phyloP scores from a whole-genome alignment of 92 coral and sea anemone species.

The Siderastrea radians region DNA sequence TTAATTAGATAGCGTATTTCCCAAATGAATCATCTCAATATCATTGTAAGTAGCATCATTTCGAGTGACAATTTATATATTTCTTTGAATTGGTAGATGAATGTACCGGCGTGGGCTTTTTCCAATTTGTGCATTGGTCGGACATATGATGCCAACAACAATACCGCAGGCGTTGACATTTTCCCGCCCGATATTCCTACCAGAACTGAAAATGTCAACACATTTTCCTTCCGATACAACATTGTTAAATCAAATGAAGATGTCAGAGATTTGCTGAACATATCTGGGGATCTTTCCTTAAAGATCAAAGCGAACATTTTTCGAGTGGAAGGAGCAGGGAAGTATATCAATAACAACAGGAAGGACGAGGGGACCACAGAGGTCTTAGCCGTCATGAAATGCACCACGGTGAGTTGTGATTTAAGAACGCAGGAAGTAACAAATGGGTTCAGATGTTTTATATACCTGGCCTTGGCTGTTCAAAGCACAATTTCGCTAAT shows the following conservation, averaged over 20 bases:
- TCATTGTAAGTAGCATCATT: neutral
- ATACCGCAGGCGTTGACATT: constrained; percentile 8
- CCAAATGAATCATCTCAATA: too few relatives aligned
- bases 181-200: neutral
- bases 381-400: constrained; percentile 43
- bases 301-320: constrained; percentile 53
- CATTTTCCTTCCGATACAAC: constrained; percentile 33
- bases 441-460: too few relatives aligned
- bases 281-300: constrained; percentile 59
- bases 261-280: constrained; percentile 43
- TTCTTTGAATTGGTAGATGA: neutral
- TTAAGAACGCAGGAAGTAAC: too few relatives aligned
- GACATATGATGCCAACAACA: constrained; percentile 7
- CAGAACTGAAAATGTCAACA: neutral
- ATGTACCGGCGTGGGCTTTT: constrained; percentile 28
- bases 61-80: neutral
- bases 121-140: constrained; percentile 40
- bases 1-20: too few relatives aligned
- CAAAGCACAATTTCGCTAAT: too few relatives aligned
- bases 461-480: too few relatives aligned
- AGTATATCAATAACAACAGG: constrained; percentile 27
- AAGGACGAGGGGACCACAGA: constrained; percentile 17
- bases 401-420: constrained; percentile 31
- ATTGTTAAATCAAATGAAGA: constrained; percentile 25
- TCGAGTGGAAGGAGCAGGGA: constrained; percentile 54